phyloP scores from a whole-genome alignment of 2,113 vertebrate species.

The Turdus rufiventris region DNA sequence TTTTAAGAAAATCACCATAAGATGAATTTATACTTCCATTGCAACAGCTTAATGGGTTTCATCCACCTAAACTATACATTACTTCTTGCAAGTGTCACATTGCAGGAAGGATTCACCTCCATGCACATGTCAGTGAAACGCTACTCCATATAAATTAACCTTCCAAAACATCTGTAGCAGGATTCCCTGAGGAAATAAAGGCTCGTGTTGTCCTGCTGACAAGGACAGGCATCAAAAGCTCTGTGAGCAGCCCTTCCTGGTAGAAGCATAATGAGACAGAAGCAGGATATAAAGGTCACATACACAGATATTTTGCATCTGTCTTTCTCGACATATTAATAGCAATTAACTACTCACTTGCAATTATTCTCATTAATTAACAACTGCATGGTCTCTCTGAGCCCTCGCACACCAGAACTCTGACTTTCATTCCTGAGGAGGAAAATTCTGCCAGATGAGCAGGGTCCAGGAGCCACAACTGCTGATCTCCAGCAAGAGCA shows the following conservation, averaged over 20 bases:
- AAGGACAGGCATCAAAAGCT: conserved; percentile 11
- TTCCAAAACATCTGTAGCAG: background rate
- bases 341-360: background rate
- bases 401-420: background rate
- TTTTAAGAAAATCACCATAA: background rate
- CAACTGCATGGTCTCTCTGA: background rate
- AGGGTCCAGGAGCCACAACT: background rate
- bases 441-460: background rate
- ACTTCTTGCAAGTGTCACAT: background rate
- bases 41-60: background rate
- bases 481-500: background rate
- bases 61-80: background rate
- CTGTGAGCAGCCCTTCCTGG: background rate
- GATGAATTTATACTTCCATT: background rate
- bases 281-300: conserved; percentile 21
- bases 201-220: background rate
- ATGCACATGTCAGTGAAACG: background rate
- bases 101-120: background rate
- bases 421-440: background rate
- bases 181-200: conserved; percentile 20
- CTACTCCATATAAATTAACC: background rate
- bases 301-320: background rate
- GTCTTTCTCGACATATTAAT: background rate
- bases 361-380: conserved; percentile 13
- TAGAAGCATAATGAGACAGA: background rate